Evolutionary conservation across 1,140 invertebrate species (phyloP).

Genomic region (Macrotrachela quadricornifera): DNA sequence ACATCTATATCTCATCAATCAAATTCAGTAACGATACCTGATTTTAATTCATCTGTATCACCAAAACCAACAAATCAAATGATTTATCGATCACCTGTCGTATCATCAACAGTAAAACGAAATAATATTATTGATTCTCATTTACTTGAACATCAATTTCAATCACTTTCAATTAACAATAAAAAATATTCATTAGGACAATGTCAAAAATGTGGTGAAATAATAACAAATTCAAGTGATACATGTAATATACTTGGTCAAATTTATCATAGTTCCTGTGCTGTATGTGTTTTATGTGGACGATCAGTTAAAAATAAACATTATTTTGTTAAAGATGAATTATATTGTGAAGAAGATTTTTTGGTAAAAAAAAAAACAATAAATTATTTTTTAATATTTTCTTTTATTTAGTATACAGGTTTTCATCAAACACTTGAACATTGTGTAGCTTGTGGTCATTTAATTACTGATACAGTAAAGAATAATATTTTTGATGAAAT

Average conservation of each 20-base stretch:
- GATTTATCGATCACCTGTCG: too few relatives aligned
- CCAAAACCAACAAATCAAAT: too few relatives aligned
- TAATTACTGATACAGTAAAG: slow-evolving; percentile 53
- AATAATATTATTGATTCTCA: too few relatives aligned
- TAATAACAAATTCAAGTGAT: slow-evolving; percentile 75
- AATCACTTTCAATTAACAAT: too few relatives aligned
- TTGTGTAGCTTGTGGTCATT: slow-evolving; percentile 80
- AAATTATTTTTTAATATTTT: too few relatives aligned
- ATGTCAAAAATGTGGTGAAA: slow-evolving; percentile 57
- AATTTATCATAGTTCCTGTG: slow-evolving; percentile 90
- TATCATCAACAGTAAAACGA: too few relatives aligned
- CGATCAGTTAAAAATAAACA: slow-evolving; percentile 83
- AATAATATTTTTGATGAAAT: background rate
- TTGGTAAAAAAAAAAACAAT: slow-evolving; percentile 32
- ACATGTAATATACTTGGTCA: slow-evolving; percentile 97
- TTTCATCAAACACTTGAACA: slow-evolving; percentile 70
- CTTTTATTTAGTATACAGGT: slow-evolving; percentile 52
- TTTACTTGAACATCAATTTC: too few relatives aligned
- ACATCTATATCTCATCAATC: too few relatives aligned
- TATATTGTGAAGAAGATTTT: slow-evolving; percentile 95
- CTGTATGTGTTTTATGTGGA: slow-evolving; percentile 58
- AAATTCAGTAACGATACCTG: too few relatives aligned
- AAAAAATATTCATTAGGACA: background rate
- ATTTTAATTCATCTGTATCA: too few relatives aligned
- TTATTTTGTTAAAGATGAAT: slow-evolving; percentile 87